phyloP scores from a whole-genome alignment of 2,113 vertebrate genomes.

The Spilogale gracilis region DNA sequence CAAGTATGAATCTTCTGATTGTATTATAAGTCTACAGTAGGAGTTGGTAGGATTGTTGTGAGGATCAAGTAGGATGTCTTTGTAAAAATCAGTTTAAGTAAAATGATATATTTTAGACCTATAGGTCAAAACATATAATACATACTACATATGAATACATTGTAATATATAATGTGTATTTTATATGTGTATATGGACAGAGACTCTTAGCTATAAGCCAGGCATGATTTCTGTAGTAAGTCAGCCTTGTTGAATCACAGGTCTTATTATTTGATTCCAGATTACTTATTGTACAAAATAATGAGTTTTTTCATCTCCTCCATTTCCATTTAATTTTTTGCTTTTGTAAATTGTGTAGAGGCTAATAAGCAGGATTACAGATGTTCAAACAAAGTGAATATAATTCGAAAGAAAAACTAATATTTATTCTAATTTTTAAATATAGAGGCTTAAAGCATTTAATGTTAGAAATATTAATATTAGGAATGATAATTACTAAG shows the following conservation, averaged over 20 bases:
- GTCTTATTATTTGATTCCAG: slow-evolving; percentile 14
- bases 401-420: slow-evolving; percentile 35
- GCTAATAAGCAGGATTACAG: background rate
- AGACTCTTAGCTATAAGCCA: background rate
- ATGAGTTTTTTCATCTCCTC: background rate
- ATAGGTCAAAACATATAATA: background rate
- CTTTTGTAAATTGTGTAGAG: slow-evolving; percentile 4
- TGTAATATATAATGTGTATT: background rate
- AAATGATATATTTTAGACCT: slow-evolving; percentile 41
- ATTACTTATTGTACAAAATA: background rate
- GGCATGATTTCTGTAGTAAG: slow-evolving; percentile 31
- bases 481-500: background rate
- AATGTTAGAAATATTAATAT: background rate
- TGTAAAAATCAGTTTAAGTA: slow-evolving; percentile 59
- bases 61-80: slow-evolving; percentile 46
- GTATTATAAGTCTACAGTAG: slow-evolving; percentile 14
- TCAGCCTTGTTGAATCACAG: slow-evolving; percentile 16
- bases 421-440: slow-evolving; percentile 46
- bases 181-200: background rate
- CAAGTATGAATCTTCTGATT: background rate
- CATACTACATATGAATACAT: background rate
- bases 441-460: slow-evolving; percentile 40
- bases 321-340: slow-evolving; percentile 52
- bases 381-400: background rate
- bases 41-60: slow-evolving; percentile 17